Base-by-base conservation (phyloP, 2,113 vertebrate genomes). In the Alexandromys fortis region DNA sequence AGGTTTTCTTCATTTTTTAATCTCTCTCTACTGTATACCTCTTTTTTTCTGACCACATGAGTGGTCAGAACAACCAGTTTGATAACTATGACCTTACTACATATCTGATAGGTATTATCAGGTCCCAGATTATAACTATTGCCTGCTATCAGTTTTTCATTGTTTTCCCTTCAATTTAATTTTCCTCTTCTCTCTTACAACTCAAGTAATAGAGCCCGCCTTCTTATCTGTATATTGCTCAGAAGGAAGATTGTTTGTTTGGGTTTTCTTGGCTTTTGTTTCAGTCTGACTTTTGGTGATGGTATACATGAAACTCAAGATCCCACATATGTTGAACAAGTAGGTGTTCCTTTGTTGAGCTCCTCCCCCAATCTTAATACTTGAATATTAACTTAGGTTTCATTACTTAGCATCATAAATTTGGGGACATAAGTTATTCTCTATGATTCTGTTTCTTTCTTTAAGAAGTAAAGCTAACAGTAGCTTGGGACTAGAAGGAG, bases 371-470 rank as follows among this genome's bases (percentile, higher is more conserved):
- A 7, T 4, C 19, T 38, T n/a, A 28, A 65, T 22, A 14, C 22
- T 55, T 11, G 73, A 61, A 24, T 90, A 70, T 90, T 45, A 87
- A 86, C 35, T 55, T 33, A 47, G 5, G 2, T 88, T 76, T 75
- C 42, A 58, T 38, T 65, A 81, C 58, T 82, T 86, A 47, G 8
- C 10, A 73, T 30, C 35, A 73, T 73, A 67, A 61, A 65, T 28
- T 73, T 73, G n/a, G 16, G 22, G 22, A 82, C 72, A n/a, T 38
- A 91, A 58, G 77, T 79, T 90, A 77, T 89, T 77, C 38, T 70
- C 76, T 58, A 38, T 76, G n/a, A 55, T 58, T 94, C 52, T 65
- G 30, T 94, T 81, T 88, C 83, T 83, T 76, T 91, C 76, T 61
- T 55, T 55, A 17, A 55, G n/a, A 77, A 88, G 42, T 7, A 19